Evolutionary conservation across 2,888 invertebrate species (phyloP).

Genomic region (Escarpia spicata): DNA sequence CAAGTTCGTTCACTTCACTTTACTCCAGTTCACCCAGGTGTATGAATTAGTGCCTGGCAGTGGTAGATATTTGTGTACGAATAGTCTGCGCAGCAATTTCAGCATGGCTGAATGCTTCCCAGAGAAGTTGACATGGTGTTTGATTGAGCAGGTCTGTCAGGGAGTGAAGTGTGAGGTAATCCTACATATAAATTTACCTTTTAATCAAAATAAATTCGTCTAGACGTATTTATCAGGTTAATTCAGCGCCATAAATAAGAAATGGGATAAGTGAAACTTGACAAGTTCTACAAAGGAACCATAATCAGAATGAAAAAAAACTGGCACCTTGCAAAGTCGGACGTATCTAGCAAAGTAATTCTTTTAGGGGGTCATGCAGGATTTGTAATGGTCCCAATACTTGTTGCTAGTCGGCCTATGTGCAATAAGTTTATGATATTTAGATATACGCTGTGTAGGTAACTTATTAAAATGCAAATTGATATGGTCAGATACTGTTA

Average conservation of each 20-base stretch:
- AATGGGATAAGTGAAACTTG: background rate
- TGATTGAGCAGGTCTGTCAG: no score
- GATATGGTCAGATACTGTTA: background rate
- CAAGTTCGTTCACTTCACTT: no score
- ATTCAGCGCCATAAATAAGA: background rate
- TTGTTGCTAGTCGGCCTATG: background rate
- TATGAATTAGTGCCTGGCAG: no score
- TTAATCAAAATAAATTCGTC: background rate
- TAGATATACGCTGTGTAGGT: background rate
- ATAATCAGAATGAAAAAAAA: background rate
- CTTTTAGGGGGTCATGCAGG: background rate
- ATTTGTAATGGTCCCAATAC: background rate
- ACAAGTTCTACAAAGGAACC: background rate
- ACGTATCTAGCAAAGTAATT: no score
- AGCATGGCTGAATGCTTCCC: no score
- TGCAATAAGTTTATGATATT: background rate
- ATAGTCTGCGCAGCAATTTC: no score
- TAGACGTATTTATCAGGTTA: background rate
- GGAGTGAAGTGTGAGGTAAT: no score
- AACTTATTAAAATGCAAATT: background rate
- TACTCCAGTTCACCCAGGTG: no score
- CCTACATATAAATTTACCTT: no score
- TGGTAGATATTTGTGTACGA: no score
- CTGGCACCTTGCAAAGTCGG: no score
- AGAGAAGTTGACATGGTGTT: no score